phyloP scores from a whole-genome alignment of 64 coral and sea anemone species.

The Stylophora pistillata region DNA sequence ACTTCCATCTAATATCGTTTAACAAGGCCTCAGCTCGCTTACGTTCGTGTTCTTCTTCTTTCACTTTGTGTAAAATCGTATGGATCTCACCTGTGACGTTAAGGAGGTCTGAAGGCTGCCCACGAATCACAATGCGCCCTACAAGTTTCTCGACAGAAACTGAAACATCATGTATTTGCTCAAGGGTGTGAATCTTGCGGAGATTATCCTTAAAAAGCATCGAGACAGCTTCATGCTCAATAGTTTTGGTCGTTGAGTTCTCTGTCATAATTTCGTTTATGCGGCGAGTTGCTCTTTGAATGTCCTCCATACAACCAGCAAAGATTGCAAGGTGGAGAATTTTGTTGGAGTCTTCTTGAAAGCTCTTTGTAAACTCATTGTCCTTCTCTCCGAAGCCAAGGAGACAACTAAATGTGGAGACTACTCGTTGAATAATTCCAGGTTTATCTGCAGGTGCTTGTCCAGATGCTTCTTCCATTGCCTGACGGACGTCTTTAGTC shows the following conservation, averaged over 20 bases:
- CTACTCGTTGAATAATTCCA: not conserved
- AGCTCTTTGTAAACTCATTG: not conserved
- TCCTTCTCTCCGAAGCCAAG: constrained; percentile 2
- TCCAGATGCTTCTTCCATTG: constrained; percentile 32
- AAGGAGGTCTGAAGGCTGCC: constrained; percentile 55
- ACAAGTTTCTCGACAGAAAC: constrained; percentile 25
- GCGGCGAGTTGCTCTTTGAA: constrained; percentile 41
- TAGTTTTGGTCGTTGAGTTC: constrained; percentile 44
- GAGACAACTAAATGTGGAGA: no score
- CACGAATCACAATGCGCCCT: constrained; percentile 50
- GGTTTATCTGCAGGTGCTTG: not conserved
- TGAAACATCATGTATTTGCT: constrained; percentile 17
- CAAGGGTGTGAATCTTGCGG: constrained; percentile 34
- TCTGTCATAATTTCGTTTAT: constrained; percentile 56
- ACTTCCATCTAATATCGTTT: constrained; percentile 62
- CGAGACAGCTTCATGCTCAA: constrained; percentile 30
- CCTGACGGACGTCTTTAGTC: constrained; percentile 38
- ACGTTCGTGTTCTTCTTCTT: constrained; percentile 33
- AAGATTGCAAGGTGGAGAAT: constrained; percentile 16
- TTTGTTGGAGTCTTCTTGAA: not conserved
- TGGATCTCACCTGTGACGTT: constrained; percentile 37
- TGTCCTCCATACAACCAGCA: constrained; percentile 19
- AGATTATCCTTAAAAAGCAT: not conserved
- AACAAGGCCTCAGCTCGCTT: constrained; percentile 42
- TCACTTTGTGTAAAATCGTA: constrained; percentile 34